Conservation (phyloP, 1,140 invertebrate species). For the Drosophila rufa region DNA sequence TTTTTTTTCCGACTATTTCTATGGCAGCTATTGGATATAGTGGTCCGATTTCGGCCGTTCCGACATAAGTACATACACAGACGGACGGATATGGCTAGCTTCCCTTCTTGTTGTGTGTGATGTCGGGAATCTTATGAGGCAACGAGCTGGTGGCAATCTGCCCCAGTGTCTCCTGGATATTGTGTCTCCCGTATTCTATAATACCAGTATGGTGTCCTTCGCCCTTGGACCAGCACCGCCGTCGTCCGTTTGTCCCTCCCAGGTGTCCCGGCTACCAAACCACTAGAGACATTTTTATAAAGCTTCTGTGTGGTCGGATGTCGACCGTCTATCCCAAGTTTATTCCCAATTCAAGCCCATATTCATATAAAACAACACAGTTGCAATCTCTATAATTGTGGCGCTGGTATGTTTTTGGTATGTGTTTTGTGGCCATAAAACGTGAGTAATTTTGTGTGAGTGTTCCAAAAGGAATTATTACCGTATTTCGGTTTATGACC, state of each 20-base stretch:
- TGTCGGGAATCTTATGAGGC: conserved; percentile 52
- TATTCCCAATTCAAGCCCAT: conserved; percentile 17
- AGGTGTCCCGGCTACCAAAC: conserved; percentile 24
- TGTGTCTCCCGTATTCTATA: background rate
- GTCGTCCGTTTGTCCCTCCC: background rate
- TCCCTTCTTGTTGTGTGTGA: background rate
- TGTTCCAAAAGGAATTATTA: conserved; percentile 69
- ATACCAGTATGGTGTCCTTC: background rate
- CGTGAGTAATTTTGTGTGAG: conserved; percentile 69
- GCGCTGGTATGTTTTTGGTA: background rate
- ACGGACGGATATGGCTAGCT: too few relatives aligned
- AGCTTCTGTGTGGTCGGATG: conserved; percentile 40
- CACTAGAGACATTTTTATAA: conserved; percentile 75
- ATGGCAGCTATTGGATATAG: too few relatives aligned
- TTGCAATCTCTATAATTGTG: conserved; percentile 3
- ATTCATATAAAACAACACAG: background rate
- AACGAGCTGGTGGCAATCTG: conserved; percentile 66
- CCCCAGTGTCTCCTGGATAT: conserved; percentile 33
- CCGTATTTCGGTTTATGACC: conserved; percentile 76
- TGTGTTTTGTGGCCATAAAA: conserved; percentile 62
- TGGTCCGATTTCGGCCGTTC: too few relatives aligned
- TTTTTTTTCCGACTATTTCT: too few relatives aligned
- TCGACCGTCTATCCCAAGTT: conserved; percentile 19
- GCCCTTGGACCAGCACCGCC: background rate
- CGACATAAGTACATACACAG: too few relatives aligned